Percentiles rank a stretch among this genome's conserved stretches.
Conservation (phyloP, 1,140 invertebrate species). For the Dendroctonus valens region DNA sequence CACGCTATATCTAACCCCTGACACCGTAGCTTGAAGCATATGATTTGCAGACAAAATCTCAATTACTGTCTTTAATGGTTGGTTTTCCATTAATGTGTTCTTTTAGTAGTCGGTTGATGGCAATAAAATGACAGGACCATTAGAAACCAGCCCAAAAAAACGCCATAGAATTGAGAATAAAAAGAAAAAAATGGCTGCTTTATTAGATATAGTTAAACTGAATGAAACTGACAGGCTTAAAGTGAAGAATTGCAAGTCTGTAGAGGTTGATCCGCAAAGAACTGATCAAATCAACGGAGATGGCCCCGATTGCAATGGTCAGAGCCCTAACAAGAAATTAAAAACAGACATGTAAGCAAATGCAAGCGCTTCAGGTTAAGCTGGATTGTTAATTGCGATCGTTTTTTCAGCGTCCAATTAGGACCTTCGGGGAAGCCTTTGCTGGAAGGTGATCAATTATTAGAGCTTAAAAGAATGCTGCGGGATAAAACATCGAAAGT, state of each 20-base stretch:
- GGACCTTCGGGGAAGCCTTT: slow-evolving; percentile 35
- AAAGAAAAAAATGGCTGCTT: slow-evolving; percentile 61
- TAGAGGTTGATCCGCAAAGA: slow-evolving; percentile 10
- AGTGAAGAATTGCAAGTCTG: slow-evolving; percentile 31
- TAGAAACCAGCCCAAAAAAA: slow-evolving; percentile 46
- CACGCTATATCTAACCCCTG: neutral
- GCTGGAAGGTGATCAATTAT: slow-evolving; percentile 56
- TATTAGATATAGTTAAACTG: slow-evolving; percentile 60
- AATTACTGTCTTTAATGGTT: neutral
- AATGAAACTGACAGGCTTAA: slow-evolving; percentile 58
- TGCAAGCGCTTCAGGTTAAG: no score
- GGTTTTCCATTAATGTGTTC: neutral
- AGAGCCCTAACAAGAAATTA: slow-evolving; percentile 41
- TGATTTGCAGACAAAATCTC: neutral
- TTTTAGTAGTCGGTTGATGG: slow-evolving; percentile 20
- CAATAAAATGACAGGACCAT: slow-evolving; percentile 48
- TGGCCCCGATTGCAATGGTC: slow-evolving; percentile 39
- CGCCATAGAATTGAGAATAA: slow-evolving; percentile 59
- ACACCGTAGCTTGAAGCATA: neutral
- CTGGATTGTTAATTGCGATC: no score
- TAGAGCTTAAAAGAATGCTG: slow-evolving; percentile 56
- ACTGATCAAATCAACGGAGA: neutral
- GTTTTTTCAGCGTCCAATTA: neutral
- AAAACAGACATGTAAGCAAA: slow-evolving; percentile 37
- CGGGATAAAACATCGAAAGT: slow-evolving; percentile 57